Evolutionary conservation across 2,113 vertebrate species (phyloP).

Genomic region (Leptobrachium leishanense): DNA sequence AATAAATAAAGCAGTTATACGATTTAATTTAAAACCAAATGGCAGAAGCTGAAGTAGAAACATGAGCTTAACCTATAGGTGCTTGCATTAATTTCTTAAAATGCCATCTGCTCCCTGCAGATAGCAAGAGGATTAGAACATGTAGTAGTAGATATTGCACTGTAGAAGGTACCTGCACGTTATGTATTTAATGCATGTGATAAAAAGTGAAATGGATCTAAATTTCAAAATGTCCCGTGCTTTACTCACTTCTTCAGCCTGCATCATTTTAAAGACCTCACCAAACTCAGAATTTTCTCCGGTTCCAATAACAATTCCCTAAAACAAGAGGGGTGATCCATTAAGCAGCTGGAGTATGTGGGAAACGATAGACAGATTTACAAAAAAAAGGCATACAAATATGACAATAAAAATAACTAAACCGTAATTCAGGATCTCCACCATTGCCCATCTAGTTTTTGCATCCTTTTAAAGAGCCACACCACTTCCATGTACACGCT

Average conservation of each 20-base stretch:
- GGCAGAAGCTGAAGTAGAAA: neutral
- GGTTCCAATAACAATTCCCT: constrained; percentile 97
- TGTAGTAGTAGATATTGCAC: neutral
- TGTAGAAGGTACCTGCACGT: neutral
- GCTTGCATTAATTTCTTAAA: neutral
- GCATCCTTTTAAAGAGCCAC: too few species aligned
- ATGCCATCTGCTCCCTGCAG: neutral
- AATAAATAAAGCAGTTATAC: too few species aligned
- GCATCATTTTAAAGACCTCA: constrained; percentile 99
- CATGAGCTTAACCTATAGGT: neutral
- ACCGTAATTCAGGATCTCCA: too few species aligned
- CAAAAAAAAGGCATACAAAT: too few species aligned
- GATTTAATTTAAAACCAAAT: neutral
- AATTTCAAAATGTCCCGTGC: too few species aligned
- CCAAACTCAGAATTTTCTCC: constrained; percentile 98
- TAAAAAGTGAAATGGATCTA: too few species aligned
- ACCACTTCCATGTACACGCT: too few species aligned
- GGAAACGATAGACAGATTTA: too few species aligned
- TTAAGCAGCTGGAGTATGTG: too few species aligned
- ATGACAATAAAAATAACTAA: too few species aligned
- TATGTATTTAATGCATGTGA: too few species aligned
- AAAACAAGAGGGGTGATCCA: constrained; percentile 36
- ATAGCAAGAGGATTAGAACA: neutral
- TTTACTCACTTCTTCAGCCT: constrained; percentile 89
- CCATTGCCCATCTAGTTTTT: too few species aligned